Conservation (phyloP, 1,140 invertebrate species). For the Lepidurus apus region DNA sequence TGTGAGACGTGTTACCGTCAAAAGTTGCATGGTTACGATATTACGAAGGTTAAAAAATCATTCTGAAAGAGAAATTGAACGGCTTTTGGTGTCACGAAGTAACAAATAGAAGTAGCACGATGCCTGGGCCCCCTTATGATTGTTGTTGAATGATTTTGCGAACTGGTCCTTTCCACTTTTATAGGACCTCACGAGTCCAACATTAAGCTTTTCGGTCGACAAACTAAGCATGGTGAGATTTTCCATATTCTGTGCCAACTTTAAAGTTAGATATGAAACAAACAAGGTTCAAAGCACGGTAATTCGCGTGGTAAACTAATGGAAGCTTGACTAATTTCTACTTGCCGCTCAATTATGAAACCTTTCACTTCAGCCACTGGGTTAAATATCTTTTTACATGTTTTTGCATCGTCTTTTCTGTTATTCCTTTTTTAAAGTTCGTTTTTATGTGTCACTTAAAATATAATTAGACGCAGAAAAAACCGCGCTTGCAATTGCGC, state of each 20-base stretch:
- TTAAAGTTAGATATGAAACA: background rate
- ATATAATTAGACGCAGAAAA: background rate
- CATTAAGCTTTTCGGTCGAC: background rate
- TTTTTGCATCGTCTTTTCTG: background rate
- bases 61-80: background rate
- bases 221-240: too few species aligned
- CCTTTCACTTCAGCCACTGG: background rate
- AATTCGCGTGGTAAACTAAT: background rate
- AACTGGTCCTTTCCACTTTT: background rate
- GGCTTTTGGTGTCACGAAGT: constrained; percentile 9
- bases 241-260: too few species aligned
- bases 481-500: background rate
- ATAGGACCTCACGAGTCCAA: background rate
- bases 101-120: background rate
- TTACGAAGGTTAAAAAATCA: background rate
- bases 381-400: background rate
- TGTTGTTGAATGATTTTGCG: background rate
- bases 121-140: background rate
- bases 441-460: background rate
- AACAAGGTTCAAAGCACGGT: background rate
- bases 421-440: background rate
- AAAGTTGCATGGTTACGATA: background rate
- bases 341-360: background rate
- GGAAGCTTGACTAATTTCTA: constrained; percentile 4
- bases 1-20: too few species aligned